Evolutionary conservation across 2,797 vertebrate genomes (phyloP), one percentile per base, ranked within the genome.

Genomic region (Acipenser oxyrinchus): DNA sequence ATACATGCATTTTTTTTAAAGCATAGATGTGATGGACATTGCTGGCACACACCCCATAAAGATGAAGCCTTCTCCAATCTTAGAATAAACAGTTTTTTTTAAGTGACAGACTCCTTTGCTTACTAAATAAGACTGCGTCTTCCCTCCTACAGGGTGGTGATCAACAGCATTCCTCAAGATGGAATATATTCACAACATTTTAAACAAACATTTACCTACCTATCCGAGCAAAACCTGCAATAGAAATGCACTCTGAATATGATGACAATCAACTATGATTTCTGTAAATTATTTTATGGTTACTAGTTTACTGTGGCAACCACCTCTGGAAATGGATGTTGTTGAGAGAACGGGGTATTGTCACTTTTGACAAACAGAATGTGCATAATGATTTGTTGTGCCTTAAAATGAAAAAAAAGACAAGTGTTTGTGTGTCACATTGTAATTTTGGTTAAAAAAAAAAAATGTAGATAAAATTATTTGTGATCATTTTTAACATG

Each of bases 221-320:
- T 90, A 88, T 86, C 88, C 83, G 85, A 89, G 86, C 77, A 87
- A 85, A 90, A 89, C 87, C 84, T 87, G 88, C 88, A 88, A 87
- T 84, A 86, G 87, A 71, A 86, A 89, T 91, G 89, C 89, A 92
- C 88, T 90, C 87, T 84, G 85, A 86, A 80, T 86, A 80, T 85
- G 84, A 88, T 86, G 82, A 87, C 85, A 90, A 88, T 90, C 84
- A 87, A 82, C 79, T 88, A 86, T 89, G 90, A 91, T 90, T 90
- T 89, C 83, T 97, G 94, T 98, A 99, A 96, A 98, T 97, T 97
- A 96, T 95, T 89, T 86, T 89, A 91, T 90, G 89, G 90, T 86
- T 92, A 92, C 86, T 91, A 92, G 89, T 89, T 94, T 87, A 92
- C 92, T 91, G 89, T 89, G 90, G 37, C 37, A 37, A 37, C 37